Percentiles rank a stretch among this genome's conserved stretches.
Evolutionary conservation across 2,888 invertebrate genomes (phyloP).

Genomic region (Noctua janthina): DNA sequence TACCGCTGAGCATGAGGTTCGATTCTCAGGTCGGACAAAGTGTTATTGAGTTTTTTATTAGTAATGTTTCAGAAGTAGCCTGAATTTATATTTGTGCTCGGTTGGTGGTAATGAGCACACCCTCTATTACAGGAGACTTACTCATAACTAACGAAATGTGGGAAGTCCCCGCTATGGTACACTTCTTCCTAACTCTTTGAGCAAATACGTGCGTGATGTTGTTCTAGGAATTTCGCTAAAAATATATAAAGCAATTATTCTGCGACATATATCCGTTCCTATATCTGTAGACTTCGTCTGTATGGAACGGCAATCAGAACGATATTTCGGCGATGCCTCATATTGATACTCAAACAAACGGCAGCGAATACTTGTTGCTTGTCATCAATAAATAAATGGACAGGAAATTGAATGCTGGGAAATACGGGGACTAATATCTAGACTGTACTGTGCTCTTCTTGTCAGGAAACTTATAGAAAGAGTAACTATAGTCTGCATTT

Average conservation of each 20-base stretch:
- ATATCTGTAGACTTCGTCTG: neutral
- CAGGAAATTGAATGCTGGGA: slow-evolving; percentile 45
- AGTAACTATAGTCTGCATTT: neutral
- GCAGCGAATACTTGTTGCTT: slow-evolving; percentile 44
- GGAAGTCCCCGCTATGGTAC: neutral
- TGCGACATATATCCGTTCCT: neutral
- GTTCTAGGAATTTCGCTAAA: neutral
- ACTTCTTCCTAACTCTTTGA: neutral
- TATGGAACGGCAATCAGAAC: neutral
- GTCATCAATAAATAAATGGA: slow-evolving; percentile 36
- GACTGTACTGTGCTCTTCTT: neutral
- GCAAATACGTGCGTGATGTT: neutral
- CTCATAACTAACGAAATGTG: neutral
- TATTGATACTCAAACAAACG: slow-evolving; percentile 17
- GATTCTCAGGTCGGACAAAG: neutral
- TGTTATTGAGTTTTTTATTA: neutral
- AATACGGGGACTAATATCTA: neutral
- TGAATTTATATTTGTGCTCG: neutral
- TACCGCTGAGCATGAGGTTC: neutral
- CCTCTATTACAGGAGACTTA: neutral
- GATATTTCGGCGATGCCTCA: slow-evolving; percentile 36
- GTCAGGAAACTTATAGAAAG: neutral
- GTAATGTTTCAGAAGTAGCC: neutral
- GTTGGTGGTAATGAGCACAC: neutral
- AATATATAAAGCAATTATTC: neutral